These are phyloP conservation scores for Drosophila sucinea DNA, from an alignment of 1,140 invertebrate species.

Conservation along the genomic window DNA sequence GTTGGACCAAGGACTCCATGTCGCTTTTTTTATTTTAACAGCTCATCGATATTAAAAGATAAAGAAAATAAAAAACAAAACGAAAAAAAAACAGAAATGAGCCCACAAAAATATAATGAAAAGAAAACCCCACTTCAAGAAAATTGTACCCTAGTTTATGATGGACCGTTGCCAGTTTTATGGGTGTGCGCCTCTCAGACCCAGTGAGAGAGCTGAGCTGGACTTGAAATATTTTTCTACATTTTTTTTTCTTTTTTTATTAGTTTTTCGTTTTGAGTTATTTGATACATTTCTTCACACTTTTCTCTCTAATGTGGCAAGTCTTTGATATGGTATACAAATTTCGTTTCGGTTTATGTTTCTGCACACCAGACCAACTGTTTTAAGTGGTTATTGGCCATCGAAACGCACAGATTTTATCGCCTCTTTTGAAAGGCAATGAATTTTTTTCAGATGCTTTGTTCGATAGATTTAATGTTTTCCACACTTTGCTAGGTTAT, in stretches of 20 bases:
- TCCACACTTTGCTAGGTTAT: constrained; percentile 71
- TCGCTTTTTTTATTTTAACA: constrained; percentile 75
- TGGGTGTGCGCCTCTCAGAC: not conserved
- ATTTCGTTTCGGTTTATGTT: constrained; percentile 47
- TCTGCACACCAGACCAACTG: constrained; percentile 51
- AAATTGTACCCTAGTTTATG: constrained; percentile 51
- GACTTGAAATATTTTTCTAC: constrained; percentile 7
- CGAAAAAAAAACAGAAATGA: constrained; percentile 25
- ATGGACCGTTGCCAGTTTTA: constrained; percentile 17
- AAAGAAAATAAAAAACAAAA: not conserved
- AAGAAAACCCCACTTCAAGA: constrained; percentile 53
- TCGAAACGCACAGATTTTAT: constrained; percentile 48
- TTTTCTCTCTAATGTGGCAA: constrained; percentile 45
- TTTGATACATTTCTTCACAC: constrained; percentile 79
- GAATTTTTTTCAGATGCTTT: constrained; percentile 27
- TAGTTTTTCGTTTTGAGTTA: constrained; percentile 47
- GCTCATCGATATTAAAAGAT: constrained; percentile 54
- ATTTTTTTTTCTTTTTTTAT: constrained; percentile 32
- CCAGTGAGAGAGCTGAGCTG: not conserved
- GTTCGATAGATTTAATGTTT: constrained; percentile 64
- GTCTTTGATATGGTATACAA: constrained; percentile 35
- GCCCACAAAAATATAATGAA: constrained; percentile 27
- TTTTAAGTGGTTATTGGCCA: constrained; percentile 44
- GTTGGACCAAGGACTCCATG: constrained; percentile 65
- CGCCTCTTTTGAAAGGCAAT: constrained; percentile 44